phyloP scores from a whole-genome alignment of 2,888 invertebrate genomes.

The Phasia obesa region DNA sequence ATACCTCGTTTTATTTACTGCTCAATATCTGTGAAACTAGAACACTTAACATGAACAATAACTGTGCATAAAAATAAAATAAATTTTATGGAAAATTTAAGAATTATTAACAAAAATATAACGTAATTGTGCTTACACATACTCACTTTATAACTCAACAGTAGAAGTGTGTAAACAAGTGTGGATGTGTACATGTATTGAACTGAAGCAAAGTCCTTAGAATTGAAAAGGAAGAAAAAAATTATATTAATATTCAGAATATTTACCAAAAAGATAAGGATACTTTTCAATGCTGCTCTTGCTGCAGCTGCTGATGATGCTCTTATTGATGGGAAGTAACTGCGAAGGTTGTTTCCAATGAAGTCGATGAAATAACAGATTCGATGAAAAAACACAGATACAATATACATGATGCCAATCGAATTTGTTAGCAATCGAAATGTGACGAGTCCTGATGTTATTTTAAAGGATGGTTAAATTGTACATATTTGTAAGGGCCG shows the following conservation, averaged over 20 bases:
- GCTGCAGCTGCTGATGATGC: background rate
- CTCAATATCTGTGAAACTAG: background rate
- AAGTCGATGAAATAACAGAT: too few relatives aligned
- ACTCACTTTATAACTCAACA: too few relatives aligned
- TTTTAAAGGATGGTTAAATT: too few relatives aligned
- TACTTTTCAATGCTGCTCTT: background rate
- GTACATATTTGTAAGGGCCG: too few relatives aligned
- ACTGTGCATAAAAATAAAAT: background rate
- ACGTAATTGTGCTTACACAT: too few relatives aligned
- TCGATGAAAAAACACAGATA: too few relatives aligned
- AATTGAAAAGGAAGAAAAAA: background rate
- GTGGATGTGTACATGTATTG: background rate
- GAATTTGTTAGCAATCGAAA: too few relatives aligned
- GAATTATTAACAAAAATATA: slow-evolving; percentile 5
- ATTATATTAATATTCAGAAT: slow-evolving; percentile 21
- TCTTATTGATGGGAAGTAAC: background rate
- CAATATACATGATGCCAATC: too few relatives aligned
- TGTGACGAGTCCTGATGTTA: too few relatives aligned
- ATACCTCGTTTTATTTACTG: background rate
- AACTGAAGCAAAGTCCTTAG: slow-evolving; percentile 14
- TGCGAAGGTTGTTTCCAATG: background rate
- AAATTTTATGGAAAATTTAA: slow-evolving; percentile 21
- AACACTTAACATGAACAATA: background rate
- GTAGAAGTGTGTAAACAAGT: background rate
- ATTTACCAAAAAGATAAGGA: slow-evolving; percentile 9